phyloP scores from a whole-genome alignment of 1,140 invertebrate genomes.

The Hylyphantes graminicola region DNA sequence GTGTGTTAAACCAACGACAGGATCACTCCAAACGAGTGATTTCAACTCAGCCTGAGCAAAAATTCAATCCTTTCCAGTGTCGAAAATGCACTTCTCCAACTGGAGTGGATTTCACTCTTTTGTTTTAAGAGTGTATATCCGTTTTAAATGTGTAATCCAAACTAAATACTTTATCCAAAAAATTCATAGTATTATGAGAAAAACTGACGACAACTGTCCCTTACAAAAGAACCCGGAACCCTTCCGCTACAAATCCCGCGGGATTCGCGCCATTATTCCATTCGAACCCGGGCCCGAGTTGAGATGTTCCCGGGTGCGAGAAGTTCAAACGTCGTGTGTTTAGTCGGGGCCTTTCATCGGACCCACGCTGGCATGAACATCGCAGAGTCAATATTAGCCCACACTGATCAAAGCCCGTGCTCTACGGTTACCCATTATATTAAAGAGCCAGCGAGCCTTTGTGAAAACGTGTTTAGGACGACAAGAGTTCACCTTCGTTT shows the following conservation, averaged over 20 bases:
- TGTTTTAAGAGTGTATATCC: too few species aligned
- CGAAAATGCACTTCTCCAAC: too few species aligned
- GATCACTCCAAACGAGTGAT: too few species aligned
- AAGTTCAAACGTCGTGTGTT: conserved; percentile 56
- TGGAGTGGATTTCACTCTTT: too few species aligned
- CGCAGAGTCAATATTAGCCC: conserved; percentile 57
- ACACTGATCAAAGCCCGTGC: conserved; percentile 52
- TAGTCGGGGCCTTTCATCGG: conserved; percentile 51
- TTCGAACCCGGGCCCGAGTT: conserved; percentile 49
- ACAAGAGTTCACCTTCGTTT: conserved; percentile 58
- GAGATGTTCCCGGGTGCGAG: conserved; percentile 50
- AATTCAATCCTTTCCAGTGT: too few species aligned
- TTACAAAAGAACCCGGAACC: not conserved
- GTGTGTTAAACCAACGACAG: too few species aligned
- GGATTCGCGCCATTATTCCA: conserved; percentile 45
- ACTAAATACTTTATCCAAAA: too few species aligned
- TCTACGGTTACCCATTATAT: conserved; percentile 57
- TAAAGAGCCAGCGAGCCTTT: conserved; percentile 52
- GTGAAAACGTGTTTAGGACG: conserved; percentile 44
- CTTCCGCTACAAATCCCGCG: conserved; percentile 16
- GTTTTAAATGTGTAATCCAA: too few species aligned
- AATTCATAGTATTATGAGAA: too few species aligned
- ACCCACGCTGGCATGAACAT: conserved; percentile 49
- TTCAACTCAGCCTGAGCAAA: too few species aligned
- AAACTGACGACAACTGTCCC: too few species aligned